Conservation (phyloP, 2,888 invertebrate genomes). For the Urechis unicinctus region DNA sequence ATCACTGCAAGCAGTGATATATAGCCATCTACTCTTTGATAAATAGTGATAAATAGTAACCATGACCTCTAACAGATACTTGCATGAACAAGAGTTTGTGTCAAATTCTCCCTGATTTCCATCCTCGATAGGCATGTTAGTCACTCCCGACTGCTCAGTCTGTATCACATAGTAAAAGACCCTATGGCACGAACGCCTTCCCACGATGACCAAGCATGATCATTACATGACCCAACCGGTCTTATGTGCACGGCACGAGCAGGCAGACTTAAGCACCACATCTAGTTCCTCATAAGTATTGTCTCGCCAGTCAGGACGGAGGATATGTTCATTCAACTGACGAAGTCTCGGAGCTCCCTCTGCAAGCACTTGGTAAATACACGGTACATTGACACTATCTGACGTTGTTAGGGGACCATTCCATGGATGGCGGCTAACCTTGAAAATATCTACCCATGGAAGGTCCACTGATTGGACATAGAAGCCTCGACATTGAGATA, state of each 20-base stretch:
- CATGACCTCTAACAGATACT: too few species aligned
- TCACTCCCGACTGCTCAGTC: too few species aligned
- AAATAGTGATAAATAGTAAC: too few species aligned
- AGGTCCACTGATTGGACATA: constrained; percentile 33
- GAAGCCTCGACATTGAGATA: constrained; percentile 45
- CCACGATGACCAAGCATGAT: too few species aligned
- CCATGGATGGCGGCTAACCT: constrained; percentile 38
- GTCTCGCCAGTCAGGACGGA: constrained; percentile 29
- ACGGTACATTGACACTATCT: constrained; percentile 33
- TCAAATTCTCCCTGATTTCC: too few species aligned
- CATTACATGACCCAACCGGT: neutral
- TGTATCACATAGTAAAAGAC: too few species aligned
- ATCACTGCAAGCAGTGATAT: too few species aligned
- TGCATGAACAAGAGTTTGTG: too few species aligned
- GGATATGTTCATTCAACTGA: constrained; percentile 36
- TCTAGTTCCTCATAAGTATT: constrained; percentile 27
- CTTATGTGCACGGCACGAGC: constrained; percentile 33
- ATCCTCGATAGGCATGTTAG: too few species aligned
- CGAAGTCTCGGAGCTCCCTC: constrained; percentile 36
- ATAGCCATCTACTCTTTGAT: too few species aligned
- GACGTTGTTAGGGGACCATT: constrained; percentile 33
- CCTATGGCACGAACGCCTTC: too few species aligned
- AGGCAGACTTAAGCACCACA: constrained; percentile 32
- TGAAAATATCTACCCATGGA: constrained; percentile 33
- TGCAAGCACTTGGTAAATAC: constrained; percentile 34